Percentiles rank a stretch among this genome's conserved stretches.
Evolutionary conservation across 2,113 vertebrate genomes (phyloP).

Genomic region (Hassar affinis): DNA sequence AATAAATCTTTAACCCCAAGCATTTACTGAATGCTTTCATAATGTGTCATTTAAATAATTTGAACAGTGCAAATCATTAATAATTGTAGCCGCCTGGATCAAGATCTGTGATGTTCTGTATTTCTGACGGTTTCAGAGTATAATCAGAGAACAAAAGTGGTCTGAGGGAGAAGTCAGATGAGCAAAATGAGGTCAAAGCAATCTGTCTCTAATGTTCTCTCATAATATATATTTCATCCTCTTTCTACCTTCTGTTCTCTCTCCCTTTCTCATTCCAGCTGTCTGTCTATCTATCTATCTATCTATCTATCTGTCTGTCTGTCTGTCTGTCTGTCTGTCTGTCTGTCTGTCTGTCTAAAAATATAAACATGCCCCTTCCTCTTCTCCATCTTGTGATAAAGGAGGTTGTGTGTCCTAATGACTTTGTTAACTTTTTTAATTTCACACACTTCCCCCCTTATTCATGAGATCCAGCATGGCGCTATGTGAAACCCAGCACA

Average conservation of each 20-base stretch:
- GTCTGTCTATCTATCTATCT: no score
- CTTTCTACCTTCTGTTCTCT: not conserved
- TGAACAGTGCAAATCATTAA: not conserved
- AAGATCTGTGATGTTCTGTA: not conserved
- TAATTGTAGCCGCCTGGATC: not conserved
- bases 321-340: no score
- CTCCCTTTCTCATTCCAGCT: not conserved
- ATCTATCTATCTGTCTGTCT: no score
- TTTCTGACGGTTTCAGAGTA: not conserved
- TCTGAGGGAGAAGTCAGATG: not conserved
- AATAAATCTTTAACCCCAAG: not conserved
- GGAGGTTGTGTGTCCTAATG: slow-evolving; percentile 21
- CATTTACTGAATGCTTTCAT: no score
- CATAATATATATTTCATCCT: not conserved
- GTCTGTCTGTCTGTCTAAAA: no score
- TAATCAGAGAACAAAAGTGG: not conserved
- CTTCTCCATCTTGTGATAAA: not conserved
- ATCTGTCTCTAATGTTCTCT: not conserved
- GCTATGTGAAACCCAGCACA: slow-evolving; percentile 30
- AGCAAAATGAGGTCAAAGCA: not conserved
- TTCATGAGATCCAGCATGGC: not conserved
- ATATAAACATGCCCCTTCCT: no score
- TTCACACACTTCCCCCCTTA: not conserved
- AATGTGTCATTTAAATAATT: not conserved
- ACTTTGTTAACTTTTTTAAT: slow-evolving; percentile 41